Conservation (phyloP, 2,888 invertebrate genomes). For the Drosophila glabriapex region DNA sequence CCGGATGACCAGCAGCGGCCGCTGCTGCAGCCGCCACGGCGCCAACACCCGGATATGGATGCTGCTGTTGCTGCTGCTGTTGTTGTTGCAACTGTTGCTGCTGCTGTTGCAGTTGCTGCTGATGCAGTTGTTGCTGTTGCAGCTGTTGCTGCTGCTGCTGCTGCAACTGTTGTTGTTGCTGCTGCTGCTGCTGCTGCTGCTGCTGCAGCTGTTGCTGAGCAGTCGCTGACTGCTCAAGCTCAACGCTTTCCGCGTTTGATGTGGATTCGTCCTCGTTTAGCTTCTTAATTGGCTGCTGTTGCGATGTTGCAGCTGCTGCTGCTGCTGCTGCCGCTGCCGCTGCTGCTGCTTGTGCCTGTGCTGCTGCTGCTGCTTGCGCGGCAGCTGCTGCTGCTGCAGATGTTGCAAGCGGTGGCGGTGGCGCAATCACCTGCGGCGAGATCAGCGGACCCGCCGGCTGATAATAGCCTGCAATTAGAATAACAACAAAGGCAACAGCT, state of each 20-base stretch:
- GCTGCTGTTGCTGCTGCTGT: conserved; percentile 67
- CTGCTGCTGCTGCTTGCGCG: conserved; percentile 61
- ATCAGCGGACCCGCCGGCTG: conserved; percentile 97
- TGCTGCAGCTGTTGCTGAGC: conserved; percentile 27
- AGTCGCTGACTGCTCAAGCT: neutral
- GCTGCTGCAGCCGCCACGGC: conserved; percentile 83
- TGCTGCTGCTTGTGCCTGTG: conserved; percentile 61
- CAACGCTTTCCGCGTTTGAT: neutral
- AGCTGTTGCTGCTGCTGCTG: conserved; percentile 63
- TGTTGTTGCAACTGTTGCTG: conserved; percentile 74
- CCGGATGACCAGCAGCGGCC: conserved; percentile 83
- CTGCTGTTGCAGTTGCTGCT: conserved; percentile 54
- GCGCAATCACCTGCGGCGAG: conserved; percentile 87
- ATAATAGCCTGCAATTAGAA: conserved; percentile 90
- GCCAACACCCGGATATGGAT: conserved; percentile 78
- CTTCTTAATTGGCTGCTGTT: conserved; percentile 74
- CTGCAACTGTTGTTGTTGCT: conserved; percentile 53
- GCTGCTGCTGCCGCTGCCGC: conserved; percentile 53
- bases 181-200: conserved; percentile 45
- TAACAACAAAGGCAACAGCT: conserved; percentile 4
- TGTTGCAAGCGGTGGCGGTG: conserved; percentile 68
- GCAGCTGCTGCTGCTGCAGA: conserved; percentile 57
- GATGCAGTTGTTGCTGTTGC: neutral
- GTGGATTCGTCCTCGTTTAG: conserved; percentile 71
- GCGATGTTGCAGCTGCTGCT: conserved; percentile 48